Evolutionary conservation across 2,888 invertebrate species (phyloP), one percentile per base, ranked within the genome.

Genomic region (Mesorhabditis sp.): DNA sequence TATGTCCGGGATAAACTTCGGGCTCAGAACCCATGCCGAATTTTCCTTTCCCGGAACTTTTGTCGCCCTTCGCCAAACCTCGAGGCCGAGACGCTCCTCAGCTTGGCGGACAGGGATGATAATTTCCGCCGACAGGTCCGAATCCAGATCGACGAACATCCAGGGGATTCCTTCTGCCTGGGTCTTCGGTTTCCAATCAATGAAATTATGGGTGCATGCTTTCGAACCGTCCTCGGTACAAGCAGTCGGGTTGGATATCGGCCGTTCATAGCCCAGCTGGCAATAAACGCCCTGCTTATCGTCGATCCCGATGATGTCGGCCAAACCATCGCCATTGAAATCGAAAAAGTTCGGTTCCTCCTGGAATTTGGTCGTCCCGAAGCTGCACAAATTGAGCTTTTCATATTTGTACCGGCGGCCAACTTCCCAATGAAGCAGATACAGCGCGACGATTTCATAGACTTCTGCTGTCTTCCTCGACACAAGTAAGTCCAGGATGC

Each of bases 261-360:
- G 13, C 13, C 50, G 50, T 10, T 50, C 7, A 50, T 50, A 7
- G 7, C 10, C 28, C 3, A 62, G 3, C 15, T 62, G 66, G 6
- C 15, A 43, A 13, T 62, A 5, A n/a, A 10, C 43, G 6, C 42
- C 28, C 4, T 63, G 64, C 3, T 70, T 74, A 43, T 72, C 69
- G 28, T 77, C 74, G 72, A 79, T 80, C 62, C 83, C 77, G 5
- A 83, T 73, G 28, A 84, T 72, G 43, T 85, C 83, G 10, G 84
- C 72, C n/a, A 75, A 70, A 15, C 80, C 66, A 45, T 84, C 84
- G 41, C 73, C 66, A 44, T 73, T 72, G 13, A 78, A 42, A 65
- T 78, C 78, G 1, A 74, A 72, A 66, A 75, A 78, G n/a, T 50
- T 50, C 58, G 58, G 58, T n/a, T 50, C 58, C 58, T 50, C 58